Base-by-base conservation (phyloP, 1,140 invertebrate species). In the Sycophila sp. region DNA sequence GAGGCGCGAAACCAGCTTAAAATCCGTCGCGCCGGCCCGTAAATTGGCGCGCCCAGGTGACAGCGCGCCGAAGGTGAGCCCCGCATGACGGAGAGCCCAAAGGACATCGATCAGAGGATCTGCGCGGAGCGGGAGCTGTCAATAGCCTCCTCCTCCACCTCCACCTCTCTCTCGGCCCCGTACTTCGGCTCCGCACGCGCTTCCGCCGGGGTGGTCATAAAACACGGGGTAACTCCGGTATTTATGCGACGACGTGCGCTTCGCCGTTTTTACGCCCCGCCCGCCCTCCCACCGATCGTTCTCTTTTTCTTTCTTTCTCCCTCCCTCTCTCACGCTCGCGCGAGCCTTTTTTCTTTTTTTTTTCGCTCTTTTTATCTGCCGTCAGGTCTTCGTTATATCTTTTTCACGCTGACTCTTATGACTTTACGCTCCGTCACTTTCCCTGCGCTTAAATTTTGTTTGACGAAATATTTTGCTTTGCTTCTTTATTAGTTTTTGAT, bases 171-270 rank as follows among this genome's bases (percentile, higher is more conserved):
- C 26, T 47, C 55, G 30, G 6, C 13, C 26, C 1, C 17, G 1
- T 11, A 42, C n/a, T 30, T 38, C 38, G 17, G 8, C 30, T 58
- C 8, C 19, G n/a, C 32, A 22, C 19, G n/a, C 38, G 17, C 28
- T 22, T 53, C 22, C 47, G 15, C 2, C 13, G 13, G 17, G 47
- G 8, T 10, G 30, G 47, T 22, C 66, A 42, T 85, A 85, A 85
- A 85, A 85, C 81, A 84, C 77, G 28, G 80, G 81, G 81, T 85
- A 85, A 85, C 80, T 77, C 83, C 83, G 75, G 79, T 85, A 85
- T 85, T 85, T 85, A 85, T 85, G 80, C 19, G 55, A 42, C 38
- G 28, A 19, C 30, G 26, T 3, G 26, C 8, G 17, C 47, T 73
- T 76, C 75, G 76, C 75, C 73, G 73, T 79, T 78, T 78, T 77